Evolutionary conservation across 2,797 vertebrate genomes (phyloP).

Genomic region (Myotis planiceps): DNA sequence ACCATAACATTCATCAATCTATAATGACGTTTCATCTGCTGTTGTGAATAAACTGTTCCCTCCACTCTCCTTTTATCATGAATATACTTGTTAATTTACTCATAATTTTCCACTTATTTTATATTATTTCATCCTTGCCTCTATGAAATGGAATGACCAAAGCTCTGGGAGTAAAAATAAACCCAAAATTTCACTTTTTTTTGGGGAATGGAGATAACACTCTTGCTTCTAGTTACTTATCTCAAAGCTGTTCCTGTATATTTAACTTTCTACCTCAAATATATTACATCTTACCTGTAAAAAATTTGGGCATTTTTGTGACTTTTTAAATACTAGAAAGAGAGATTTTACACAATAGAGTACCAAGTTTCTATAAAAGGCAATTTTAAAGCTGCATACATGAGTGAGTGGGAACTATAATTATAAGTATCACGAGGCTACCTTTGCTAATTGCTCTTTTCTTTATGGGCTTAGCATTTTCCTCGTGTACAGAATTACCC

Average conservation of each 20-base stretch:
- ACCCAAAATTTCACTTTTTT: not conserved
- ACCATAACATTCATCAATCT: slow-evolving; percentile 79
- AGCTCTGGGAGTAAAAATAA: not conserved
- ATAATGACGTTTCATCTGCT: slow-evolving; percentile 69
- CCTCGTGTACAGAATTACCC: not conserved
- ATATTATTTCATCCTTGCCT: slow-evolving; percentile 47
- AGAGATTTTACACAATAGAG: not conserved
- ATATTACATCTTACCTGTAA: not conserved
- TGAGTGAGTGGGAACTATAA: not conserved
- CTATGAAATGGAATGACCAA: slow-evolving; percentile 60
- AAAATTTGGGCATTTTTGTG: not conserved
- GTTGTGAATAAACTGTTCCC: slow-evolving; percentile 66
- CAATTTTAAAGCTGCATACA: not conserved
- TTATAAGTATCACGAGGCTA: not conserved
- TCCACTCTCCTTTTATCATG: slow-evolving; percentile 51
- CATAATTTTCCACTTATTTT: slow-evolving; percentile 60
- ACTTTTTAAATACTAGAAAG: not conserved
- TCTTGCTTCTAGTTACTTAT: not conserved
- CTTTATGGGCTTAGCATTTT: not conserved
- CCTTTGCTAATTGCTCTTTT: not conserved
- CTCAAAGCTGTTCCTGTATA: not conserved
- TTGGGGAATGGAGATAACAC: rapidly evolving
- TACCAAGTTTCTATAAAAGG: not conserved
- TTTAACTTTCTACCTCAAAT: slow-evolving; percentile 5
- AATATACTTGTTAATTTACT: slow-evolving; percentile 72